Conservation (phyloP, 2,797 vertebrate species). For the Petrocephalus sullivani region DNA sequence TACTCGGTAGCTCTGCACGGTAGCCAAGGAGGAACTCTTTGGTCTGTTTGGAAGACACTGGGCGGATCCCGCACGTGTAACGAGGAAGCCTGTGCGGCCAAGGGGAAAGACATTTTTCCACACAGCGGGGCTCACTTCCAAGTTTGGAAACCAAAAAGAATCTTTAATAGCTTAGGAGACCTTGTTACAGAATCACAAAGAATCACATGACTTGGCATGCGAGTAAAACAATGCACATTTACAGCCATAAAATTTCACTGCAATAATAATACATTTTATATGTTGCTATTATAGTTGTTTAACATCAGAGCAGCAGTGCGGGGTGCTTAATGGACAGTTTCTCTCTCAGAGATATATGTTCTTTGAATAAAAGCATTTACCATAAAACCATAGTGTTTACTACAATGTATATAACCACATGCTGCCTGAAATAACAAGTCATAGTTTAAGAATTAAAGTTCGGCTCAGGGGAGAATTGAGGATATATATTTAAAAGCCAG, state of each 20-base stretch:
- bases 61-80: conserved; percentile 7
- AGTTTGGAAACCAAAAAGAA: conserved; percentile 15
- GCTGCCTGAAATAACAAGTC: not conserved
- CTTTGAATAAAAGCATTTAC: not conserved
- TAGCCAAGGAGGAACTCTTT: not conserved
- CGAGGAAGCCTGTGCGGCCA: conserved; percentile 33
- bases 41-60: conserved; percentile 13
- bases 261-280: not conserved
- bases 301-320: not conserved
- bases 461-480: not conserved
- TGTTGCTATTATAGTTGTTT: not conserved
- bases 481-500: not conserved
- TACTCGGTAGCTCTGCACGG: not conserved
- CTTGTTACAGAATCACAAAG: conserved; percentile 12
- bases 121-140: conserved; percentile 42
- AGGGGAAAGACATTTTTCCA: conserved; percentile 29
- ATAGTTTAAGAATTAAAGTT: not conserved
- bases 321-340: not conserved
- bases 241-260: not conserved
- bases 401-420: not conserved
- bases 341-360: not conserved
- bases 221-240: not conserved
- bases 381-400: not conserved
- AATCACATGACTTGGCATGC: not conserved
- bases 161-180: conserved; percentile 29